Evolutionary conservation across 2,797 vertebrate genomes (phyloP).

Genomic region (Hemibagrus guttatus): DNA sequence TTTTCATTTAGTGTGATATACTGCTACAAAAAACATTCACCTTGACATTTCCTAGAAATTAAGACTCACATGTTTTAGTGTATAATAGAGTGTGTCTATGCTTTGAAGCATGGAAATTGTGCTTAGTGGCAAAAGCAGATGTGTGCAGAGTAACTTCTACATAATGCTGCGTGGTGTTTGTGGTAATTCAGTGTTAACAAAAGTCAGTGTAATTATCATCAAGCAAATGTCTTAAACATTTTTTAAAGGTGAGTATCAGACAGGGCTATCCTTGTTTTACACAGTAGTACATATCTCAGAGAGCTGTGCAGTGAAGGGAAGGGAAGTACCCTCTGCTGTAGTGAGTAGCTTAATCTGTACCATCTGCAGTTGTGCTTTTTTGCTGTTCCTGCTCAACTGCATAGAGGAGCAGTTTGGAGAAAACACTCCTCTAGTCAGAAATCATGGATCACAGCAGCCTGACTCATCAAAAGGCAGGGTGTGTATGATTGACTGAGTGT

Average conservation of each 20-base stretch:
- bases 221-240: neutral
- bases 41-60: constrained; percentile 30
- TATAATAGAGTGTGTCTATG: neutral
- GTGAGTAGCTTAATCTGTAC: constrained; percentile 76
- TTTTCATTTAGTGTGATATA: constrained; percentile 31
- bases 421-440: constrained; percentile 59
- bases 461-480: constrained; percentile 50
- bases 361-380: constrained; percentile 78
- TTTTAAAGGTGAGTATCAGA: neutral
- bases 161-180: neutral
- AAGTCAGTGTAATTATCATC: neutral
- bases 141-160: neutral
- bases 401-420: constrained; percentile 67
- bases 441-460: constrained; percentile 70
- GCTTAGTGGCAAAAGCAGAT: constrained; percentile 19
- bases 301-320: constrained; percentile 13
- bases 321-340: constrained; percentile 67
- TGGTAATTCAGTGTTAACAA: neutral
- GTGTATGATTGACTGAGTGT: constrained; percentile 56
- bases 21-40: constrained; percentile 43
- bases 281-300: constrained; percentile 15
- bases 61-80: neutral
- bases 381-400: constrained; percentile 67
- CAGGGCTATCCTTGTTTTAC: constrained; percentile 19
- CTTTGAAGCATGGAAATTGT: constrained; percentile 15